Evolutionary conservation across 2,888 invertebrate species (phyloP), one percentile per base, ranked within the genome.

Genomic region (Brachyopa scutellaris): DNA sequence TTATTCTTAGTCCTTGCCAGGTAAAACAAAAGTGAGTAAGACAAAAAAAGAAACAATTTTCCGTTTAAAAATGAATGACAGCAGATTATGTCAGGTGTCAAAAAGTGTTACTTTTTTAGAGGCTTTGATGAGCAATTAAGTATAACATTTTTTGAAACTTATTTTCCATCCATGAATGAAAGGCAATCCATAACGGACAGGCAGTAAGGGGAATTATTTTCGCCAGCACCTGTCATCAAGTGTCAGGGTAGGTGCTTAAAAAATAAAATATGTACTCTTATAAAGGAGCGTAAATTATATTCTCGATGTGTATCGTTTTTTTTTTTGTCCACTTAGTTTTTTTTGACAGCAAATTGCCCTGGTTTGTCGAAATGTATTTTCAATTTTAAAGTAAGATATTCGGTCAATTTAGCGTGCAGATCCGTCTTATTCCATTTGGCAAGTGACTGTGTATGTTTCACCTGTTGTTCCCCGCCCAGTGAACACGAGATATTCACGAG

Each of bases 401-500:
- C 49, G 36, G 66, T 66, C 53, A 74, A 57, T 55, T 49, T 31
- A 67, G 53, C 33, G 26, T 55, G 33, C 13, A 55, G 61, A 67
- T 74, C 31, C 23, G 38, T 57, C 62, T 76, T 76, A 74, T 80
- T 76, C 62, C 62, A 69, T 80, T 80, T 76, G 76, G 62, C 69
- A 74, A 76, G 45, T 31, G 57, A 15, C n/a, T 62, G 23, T 72
- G 19, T 42, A 42, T 55, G 40, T 38, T 69, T 82, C 70, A 82
- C 70, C 77, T 77, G 77, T 61, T 77, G 57, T 47, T 72, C 61
- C 45, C 47, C 76, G 23, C 23, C n/a, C 33, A 15, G 59, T 51
- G 51, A 59, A 76, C 77, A 77, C 70, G 82, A 82, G 82, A 77
- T 77, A 70, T 77, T 66, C 76, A 82, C 82, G 82, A 70, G 82